phyloP scores from a whole-genome alignment of 2,888 invertebrate genomes.

The Sialis lutaria region DNA sequence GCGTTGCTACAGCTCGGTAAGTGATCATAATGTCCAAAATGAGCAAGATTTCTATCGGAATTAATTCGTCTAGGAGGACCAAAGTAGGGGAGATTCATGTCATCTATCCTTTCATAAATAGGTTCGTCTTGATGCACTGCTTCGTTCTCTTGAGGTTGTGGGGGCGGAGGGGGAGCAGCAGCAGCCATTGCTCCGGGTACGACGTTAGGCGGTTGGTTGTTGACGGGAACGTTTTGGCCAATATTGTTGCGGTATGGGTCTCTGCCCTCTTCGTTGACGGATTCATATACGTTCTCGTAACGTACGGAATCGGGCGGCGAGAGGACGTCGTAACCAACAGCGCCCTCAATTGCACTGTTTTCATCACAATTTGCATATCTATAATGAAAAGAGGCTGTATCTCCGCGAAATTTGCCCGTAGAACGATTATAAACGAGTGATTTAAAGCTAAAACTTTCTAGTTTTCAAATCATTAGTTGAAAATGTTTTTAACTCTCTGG shows the following conservation, averaged over 20 bases:
- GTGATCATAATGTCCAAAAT: conserved; percentile 4
- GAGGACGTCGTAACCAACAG: conserved; percentile 22
- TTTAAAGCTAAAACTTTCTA: background rate
- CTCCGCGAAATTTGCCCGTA: background rate
- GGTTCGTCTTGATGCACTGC: conserved; percentile 24
- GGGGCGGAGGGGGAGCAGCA: conserved; percentile 23
- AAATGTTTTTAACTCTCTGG: too few relatives aligned
- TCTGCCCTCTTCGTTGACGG: conserved; percentile 23
- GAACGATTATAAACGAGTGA: background rate
- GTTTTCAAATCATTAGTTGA: too few relatives aligned
- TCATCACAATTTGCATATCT: conserved; percentile 29
- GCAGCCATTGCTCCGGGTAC: conserved; percentile 21
- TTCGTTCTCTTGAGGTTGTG: conserved; percentile 24
- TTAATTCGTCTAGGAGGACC: conserved; percentile 10
- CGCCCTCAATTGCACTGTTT: conserved; percentile 35
- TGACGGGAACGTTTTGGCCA: conserved; percentile 10
- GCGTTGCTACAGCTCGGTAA: conserved; percentile 13
- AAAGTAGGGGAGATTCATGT: conserved; percentile 17
- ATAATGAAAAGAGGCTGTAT: background rate
- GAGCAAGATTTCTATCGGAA: conserved; percentile 10
- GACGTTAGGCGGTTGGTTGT: conserved; percentile 10
- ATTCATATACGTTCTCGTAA: conserved; percentile 35
- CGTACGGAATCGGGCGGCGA: conserved; percentile 23
- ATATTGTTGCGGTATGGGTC: conserved; percentile 11
- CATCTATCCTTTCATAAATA: conserved; percentile 35